Evolutionary conservation across 2,888 invertebrate species (phyloP), one percentile per base, ranked within the genome.

Genomic region (Epinotia ramella): DNA sequence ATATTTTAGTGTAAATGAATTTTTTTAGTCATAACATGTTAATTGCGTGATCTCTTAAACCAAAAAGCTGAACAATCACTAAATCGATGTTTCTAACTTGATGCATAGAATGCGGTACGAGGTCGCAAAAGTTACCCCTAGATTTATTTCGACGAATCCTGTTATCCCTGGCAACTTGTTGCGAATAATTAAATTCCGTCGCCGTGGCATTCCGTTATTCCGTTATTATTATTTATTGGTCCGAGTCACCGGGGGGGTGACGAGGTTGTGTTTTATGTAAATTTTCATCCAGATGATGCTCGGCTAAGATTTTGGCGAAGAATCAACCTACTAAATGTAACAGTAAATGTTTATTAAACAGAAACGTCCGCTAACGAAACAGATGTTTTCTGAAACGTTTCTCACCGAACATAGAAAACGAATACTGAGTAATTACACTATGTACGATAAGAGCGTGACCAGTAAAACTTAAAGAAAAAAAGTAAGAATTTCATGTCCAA

Each of bases 131-230:
- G 44, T 57, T n/a, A 3, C 11, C 28, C 12, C 46, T 60, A 28
- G 46, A 75, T 84, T 81, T 82, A 83, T 86, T 84, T 83, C 79
- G 79, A 80, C 81, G 83, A 86, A 87, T 86, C 84, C 82, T 78
- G 79, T 79, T 60, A 82, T 81, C 79, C 73, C 71, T 74, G 79
- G 79, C 79, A 81, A 85, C 83, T 86, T 85, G 85, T 85, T 85
- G 81, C 83, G 81, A 86, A 88, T 89, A 88, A 89, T 88, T 88
- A 89, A 89, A 89, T 89, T 89, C 89, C 88, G 80, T 82, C 80
- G 80, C 81, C 78, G 84, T 80, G 81, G 84, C 84, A 87, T 87
- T 87, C 84, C 81, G 82, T 85, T 86, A 86, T 87, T 86, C 40
- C 40, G 75, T 71, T 75, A 71, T 75, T 74, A 87, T 87, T 87